These are phyloP conservation scores for Drosophila fungiperda DNA, from an alignment of 2,888 invertebrate species.

Conservation along the genomic window DNA sequence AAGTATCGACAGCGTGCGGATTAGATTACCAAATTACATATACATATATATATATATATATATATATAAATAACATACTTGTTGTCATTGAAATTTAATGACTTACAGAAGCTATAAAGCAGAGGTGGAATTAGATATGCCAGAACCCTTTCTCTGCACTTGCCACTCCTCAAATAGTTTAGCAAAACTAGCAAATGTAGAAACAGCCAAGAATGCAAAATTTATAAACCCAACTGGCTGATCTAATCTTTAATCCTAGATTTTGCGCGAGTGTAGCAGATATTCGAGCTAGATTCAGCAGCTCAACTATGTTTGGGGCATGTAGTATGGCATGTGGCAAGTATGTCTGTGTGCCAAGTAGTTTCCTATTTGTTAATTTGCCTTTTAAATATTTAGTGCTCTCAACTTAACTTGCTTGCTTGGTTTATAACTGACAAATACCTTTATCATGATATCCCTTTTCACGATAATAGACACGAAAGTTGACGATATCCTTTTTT, in stretches of 20 bases:
- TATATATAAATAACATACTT: neutral
- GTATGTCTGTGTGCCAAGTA: neutral
- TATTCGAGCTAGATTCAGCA: neutral
- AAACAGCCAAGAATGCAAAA: neutral
- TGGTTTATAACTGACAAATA: neutral
- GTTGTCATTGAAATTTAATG: neutral
- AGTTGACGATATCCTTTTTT: neutral
- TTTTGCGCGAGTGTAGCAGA: neutral
- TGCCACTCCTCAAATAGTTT: neutral
- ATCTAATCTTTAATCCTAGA: neutral
- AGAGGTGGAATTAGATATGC: no score
- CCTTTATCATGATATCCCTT: no score
- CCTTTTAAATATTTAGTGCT: neutral
- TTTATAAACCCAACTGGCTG: neutral
- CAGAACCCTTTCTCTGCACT: neutral
- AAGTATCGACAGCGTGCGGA: neutral
- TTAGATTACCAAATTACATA: neutral
- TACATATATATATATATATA: neutral
- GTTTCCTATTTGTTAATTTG: slow-evolving; percentile 8
- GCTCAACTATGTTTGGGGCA: neutral
- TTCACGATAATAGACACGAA: no score
- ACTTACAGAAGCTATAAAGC: no score
- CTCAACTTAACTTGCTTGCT: neutral
- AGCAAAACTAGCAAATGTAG: no score
- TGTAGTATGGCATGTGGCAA: neutral